Evolutionary conservation across 2,888 invertebrate species (phyloP).

Genomic region (Panorpa germanica): DNA sequence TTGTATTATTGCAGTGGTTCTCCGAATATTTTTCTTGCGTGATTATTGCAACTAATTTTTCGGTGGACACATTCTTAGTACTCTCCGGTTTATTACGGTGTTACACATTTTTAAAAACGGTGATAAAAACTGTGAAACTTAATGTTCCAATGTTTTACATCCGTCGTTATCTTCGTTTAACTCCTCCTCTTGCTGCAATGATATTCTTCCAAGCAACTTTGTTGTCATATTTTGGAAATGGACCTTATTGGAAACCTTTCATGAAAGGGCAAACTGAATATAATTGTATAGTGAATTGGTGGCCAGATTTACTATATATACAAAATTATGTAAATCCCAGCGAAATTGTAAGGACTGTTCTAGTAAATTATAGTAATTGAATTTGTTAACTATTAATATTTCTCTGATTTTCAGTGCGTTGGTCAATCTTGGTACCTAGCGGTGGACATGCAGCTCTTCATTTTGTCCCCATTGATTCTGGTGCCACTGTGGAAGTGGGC

Average conservation of each 20-base stretch:
- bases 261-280: too few species aligned
- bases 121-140: too few species aligned
- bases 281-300: constrained; percentile 25
- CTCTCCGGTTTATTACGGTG: constrained; percentile 37
- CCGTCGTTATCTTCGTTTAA: constrained; percentile 28
- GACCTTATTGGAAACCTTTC: constrained; percentile 26
- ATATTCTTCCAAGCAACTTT: constrained; percentile 29
- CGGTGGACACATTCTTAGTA: constrained; percentile 44
- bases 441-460: constrained; percentile 35
- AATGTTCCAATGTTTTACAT: constrained; percentile 22
- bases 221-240: constrained; percentile 27
- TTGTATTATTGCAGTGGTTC: constrained; percentile 16
- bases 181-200: constrained; percentile 30
- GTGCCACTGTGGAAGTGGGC: too few species aligned
- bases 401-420: too few species aligned
- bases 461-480: constrained; percentile 31
- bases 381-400: too few species aligned
- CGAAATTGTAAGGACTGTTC: constrained; percentile 20
- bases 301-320: constrained; percentile 27
- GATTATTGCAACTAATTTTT: constrained; percentile 26
- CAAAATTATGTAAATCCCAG: constrained; percentile 25
- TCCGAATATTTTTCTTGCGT: constrained; percentile 21
- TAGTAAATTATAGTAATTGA: too few species aligned
- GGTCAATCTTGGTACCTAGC: constrained; percentile 37
- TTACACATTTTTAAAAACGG: too few species aligned